Conservation (phyloP, 2,797 vertebrate genomes). For the Gymnopithys bicolor region DNA sequence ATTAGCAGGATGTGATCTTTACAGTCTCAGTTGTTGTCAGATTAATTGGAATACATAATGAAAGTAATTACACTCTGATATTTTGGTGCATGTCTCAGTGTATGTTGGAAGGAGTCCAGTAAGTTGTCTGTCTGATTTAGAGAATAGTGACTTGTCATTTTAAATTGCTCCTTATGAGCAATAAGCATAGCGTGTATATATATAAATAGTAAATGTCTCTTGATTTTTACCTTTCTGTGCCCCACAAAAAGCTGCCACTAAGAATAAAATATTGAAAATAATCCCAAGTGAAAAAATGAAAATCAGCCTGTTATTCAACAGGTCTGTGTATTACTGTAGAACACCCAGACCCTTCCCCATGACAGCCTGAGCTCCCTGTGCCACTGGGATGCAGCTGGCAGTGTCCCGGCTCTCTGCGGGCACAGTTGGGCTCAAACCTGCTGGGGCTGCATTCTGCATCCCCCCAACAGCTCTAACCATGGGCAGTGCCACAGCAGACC, state of each 20-base stretch:
- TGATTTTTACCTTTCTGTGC: neutral
- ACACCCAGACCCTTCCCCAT: neutral
- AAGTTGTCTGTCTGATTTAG: constrained; percentile 29
- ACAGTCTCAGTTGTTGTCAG: constrained; percentile 46
- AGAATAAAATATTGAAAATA: neutral
- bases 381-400: neutral
- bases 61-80: constrained; percentile 53
- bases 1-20: constrained; percentile 7
- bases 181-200: neutral
- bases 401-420: neutral
- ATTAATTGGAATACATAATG: constrained; percentile 59
- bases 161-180: constrained; percentile 18
- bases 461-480: accelerated
- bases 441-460: neutral
- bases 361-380: neutral
- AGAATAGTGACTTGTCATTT: constrained; percentile 32
- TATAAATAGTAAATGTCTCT: constrained; percentile 12
- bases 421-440: neutral
- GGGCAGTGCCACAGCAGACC: accelerated
- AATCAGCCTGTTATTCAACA: neutral
- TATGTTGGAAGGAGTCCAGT: constrained; percentile 54
- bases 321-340: neutral
- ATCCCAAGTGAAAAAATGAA: neutral
- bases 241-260: neutral
- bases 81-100: constrained; percentile 27